Conservation (phyloP, 2,888 invertebrate species). For the Oasisia sp. region DNA sequence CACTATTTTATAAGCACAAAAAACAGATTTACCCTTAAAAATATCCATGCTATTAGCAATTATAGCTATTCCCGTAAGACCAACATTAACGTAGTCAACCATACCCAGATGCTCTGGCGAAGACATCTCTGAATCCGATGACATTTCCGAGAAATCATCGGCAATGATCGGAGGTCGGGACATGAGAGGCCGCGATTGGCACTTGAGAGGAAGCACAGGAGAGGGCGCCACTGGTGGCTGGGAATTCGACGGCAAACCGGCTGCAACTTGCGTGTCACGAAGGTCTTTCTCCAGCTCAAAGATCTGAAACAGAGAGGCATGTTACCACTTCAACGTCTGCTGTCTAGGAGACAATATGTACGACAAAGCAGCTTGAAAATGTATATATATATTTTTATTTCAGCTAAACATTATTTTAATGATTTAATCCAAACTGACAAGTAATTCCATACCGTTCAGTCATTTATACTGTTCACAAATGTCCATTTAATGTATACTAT, state of each 20-base stretch:
- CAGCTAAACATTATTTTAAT: neutral
- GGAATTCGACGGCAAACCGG: constrained; percentile 74
- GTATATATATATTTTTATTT: neutral
- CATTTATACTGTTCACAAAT: neutral
- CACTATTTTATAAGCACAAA: too few relatives aligned
- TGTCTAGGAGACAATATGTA: neutral
- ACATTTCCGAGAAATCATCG: constrained; percentile 29
- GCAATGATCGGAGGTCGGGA: constrained; percentile 13
- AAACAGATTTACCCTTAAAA: too few relatives aligned
- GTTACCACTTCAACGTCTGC: neutral
- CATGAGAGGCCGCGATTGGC: neutral
- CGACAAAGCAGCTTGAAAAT: neutral
- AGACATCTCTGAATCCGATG: constrained; percentile 45
- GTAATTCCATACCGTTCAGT: neutral
- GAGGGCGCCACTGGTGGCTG: constrained; percentile 43
- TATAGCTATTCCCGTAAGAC: neutral
- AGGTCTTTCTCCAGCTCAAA: constrained; percentile 85
- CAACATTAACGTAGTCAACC: neutral
- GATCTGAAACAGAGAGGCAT: constrained; percentile 60
- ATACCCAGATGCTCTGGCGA: constrained; percentile 37
- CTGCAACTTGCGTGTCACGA: constrained; percentile 87
- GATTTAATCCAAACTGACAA: neutral
- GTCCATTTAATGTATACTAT: too few relatives aligned
- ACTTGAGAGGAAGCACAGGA: constrained; percentile 23
- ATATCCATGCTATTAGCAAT: too few relatives aligned